These are phyloP conservation scores for Gracilinanus agilis DNA, from an alignment of 2,113 vertebrate genomes.

Conservation along the genomic window DNA sequence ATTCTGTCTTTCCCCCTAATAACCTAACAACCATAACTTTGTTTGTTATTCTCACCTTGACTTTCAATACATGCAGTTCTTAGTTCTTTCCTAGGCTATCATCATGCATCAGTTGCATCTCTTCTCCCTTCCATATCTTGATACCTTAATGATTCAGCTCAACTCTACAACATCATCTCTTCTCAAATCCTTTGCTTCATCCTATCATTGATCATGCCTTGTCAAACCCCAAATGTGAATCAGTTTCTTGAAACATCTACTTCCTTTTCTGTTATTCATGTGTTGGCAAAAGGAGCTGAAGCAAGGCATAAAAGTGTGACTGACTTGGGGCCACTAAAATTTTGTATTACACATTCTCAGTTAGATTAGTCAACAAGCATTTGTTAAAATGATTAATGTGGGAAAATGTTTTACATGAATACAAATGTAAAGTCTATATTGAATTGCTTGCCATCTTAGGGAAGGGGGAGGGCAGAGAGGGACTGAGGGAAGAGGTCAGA, in stretches of 20 bases:
- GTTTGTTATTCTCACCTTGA: not conserved
- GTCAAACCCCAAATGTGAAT: not conserved
- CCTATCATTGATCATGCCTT: not conserved
- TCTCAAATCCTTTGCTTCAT: not conserved
- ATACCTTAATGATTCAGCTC: not conserved
- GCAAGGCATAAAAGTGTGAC: not conserved
- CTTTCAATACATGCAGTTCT: not conserved
- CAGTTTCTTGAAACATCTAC: not conserved
- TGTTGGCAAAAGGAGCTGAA: not conserved
- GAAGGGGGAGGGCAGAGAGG: too few relatives aligned
- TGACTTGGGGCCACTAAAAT: not conserved
- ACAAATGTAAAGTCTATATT: too few relatives aligned
- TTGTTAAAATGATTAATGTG: not conserved
- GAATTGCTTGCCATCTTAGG: too few relatives aligned
- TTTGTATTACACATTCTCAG: not conserved
- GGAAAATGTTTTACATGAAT: too few relatives aligned
- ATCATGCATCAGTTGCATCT: not conserved
- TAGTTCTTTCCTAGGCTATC: not conserved
- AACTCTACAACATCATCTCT: not conserved
- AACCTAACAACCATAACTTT: not conserved
- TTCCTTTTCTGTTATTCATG: not conserved
- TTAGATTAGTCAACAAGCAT: not conserved
- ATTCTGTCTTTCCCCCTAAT: not conserved
- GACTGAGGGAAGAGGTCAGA: too few relatives aligned
- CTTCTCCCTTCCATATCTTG: not conserved